phyloP scores from a whole-genome alignment of 2,888 invertebrate species.

The Lathronympha strigana region DNA sequence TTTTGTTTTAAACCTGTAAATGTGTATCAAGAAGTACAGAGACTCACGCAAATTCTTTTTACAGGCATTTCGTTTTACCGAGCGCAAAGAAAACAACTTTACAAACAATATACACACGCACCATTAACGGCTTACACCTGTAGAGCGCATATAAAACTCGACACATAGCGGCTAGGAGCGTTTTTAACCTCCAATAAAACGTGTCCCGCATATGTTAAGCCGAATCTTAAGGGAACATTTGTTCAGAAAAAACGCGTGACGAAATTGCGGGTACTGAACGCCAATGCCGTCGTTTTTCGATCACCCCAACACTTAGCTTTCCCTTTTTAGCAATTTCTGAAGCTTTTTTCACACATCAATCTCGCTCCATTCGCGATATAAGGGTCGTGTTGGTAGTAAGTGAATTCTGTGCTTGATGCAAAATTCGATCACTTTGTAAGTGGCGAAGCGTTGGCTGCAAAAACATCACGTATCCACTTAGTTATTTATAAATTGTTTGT shows the following conservation, averaged over 20 bases:
- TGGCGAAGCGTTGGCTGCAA: conserved; percentile 39
- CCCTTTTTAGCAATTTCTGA: conserved; percentile 83
- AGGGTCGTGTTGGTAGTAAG: conserved; percentile 44
- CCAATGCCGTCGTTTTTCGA: conserved; percentile 71
- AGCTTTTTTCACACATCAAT: conserved; percentile 81
- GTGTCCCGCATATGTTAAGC: conserved; percentile 78
- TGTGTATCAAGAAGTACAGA: background rate
- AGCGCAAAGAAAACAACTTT: conserved; percentile 26
- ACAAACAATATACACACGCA: conserved; percentile 47
- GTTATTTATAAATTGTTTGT: conserved; percentile 14
- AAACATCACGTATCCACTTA: conserved; percentile 31
- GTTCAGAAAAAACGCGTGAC: conserved; percentile 81
- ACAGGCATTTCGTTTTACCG: conserved; percentile 24
- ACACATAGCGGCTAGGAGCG: conserved; percentile 59
- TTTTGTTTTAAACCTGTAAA: too few relatives aligned
- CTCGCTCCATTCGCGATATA: conserved; percentile 65
- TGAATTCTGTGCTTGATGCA: conserved; percentile 49
- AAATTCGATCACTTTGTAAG: conserved; percentile 44
- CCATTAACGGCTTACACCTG: conserved; percentile 63
- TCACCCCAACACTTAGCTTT: conserved; percentile 81
- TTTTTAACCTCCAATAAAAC: conserved; percentile 78
- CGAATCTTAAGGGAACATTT: conserved; percentile 79
- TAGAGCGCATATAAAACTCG: conserved; percentile 62
- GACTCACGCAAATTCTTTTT: background rate
- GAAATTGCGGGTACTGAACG: conserved; percentile 73